These are phyloP conservation scores for Chelon auratus DNA, from an alignment of 2,797 vertebrate genomes.

Conservation along the genomic window DNA sequence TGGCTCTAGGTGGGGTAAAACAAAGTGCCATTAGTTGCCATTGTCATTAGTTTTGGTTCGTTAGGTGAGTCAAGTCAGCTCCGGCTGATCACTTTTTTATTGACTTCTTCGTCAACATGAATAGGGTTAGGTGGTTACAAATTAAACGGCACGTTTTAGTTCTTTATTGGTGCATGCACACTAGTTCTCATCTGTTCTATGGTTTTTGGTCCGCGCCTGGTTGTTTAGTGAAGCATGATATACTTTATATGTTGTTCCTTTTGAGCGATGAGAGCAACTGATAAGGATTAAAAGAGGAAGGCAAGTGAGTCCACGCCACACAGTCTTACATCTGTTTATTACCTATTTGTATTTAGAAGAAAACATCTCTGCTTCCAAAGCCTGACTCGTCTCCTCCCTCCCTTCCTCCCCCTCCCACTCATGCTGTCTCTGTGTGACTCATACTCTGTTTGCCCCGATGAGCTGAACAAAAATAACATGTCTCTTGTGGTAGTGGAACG, in stretches of 20 bases:
- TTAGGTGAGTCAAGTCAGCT: not conserved
- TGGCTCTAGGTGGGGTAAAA: conserved; percentile 14
- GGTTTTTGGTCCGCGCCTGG: too few species aligned
- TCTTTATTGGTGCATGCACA: not conserved
- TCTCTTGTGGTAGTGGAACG: conserved; percentile 24
- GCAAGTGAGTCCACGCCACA: not conserved
- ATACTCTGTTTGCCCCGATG: conserved; percentile 45
- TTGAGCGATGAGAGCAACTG: not conserved
- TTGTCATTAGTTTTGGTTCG: conserved; percentile 20
- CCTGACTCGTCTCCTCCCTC: conserved; percentile 1
- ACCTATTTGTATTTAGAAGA: conserved; percentile 1
- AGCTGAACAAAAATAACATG: conserved; percentile 63
- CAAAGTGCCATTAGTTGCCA: not conserved
- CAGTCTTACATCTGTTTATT: not conserved
- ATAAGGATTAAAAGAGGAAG: not conserved
- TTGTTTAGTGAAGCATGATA: too few species aligned
- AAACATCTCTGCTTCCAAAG: conserved; percentile 18
- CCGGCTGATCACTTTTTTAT: not conserved
- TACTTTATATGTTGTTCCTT: not conserved
- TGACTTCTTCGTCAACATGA: not conserved
- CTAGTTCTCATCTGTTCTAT: too few species aligned
- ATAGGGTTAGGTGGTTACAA: too few species aligned
- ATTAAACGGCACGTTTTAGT: too few species aligned
- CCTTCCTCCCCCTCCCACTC: conserved; percentile 6
- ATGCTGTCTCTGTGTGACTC: conserved; percentile 55